phyloP scores from a whole-genome alignment of 1,140 invertebrate species.

The Eupristina koningsbergeri region DNA sequence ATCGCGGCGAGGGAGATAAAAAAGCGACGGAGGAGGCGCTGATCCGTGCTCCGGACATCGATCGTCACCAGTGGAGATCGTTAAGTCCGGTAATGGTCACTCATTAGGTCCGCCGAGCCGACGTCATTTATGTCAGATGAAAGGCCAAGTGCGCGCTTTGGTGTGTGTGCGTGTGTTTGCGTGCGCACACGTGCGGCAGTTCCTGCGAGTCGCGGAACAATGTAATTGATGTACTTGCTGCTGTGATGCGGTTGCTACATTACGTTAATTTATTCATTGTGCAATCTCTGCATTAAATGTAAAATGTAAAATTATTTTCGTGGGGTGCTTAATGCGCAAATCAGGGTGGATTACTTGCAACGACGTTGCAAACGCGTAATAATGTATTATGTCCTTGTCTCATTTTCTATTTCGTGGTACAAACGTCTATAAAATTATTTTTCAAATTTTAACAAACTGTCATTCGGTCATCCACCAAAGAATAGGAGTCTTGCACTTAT shows the following conservation, averaged over 20 bases:
- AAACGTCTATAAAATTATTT: background rate
- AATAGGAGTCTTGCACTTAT: too few species aligned
- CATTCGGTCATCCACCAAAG: too few species aligned
- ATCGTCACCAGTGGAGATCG: conserved; percentile 51
- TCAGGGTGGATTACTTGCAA: background rate
- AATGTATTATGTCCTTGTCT: background rate
- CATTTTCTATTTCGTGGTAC: background rate
- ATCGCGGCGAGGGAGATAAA: background rate
- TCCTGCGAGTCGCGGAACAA: background rate
- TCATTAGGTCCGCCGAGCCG: conserved; percentile 61
- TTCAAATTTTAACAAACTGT: too few species aligned
- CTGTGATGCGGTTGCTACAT: background rate
- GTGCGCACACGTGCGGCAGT: background rate
- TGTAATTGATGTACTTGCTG: background rate
- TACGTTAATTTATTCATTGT: background rate
- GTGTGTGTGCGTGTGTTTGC: background rate
- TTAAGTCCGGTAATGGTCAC: conserved; percentile 62
- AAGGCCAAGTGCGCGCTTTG: too few species aligned
- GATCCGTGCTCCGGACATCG: conserved; percentile 37
- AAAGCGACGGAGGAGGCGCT: background rate
- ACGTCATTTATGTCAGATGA: conserved; percentile 59
- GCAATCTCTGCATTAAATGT: background rate
- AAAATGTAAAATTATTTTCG: background rate
- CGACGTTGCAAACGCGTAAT: background rate
- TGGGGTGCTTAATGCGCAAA: background rate